phyloP scores from a whole-genome alignment of 2,113 vertebrate genomes.

The Glareola pratincola region DNA sequence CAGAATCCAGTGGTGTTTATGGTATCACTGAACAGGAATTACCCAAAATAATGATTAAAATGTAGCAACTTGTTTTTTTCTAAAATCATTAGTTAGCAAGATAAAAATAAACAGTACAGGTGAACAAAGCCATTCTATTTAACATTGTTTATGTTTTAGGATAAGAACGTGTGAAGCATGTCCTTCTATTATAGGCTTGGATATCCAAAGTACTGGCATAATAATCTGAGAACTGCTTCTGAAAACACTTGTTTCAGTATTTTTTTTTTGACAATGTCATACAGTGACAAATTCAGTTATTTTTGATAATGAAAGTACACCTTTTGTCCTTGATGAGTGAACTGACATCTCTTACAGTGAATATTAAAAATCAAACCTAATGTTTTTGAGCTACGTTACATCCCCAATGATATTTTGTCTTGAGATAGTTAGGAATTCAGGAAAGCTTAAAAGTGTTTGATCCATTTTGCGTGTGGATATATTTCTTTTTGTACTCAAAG shows the following conservation, averaged over 20 bases:
- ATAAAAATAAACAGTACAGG: background rate
- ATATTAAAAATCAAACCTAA: background rate
- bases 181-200: background rate
- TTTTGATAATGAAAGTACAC: background rate
- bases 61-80: background rate
- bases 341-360: background rate
- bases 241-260: background rate
- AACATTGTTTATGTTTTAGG: background rate
- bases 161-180: background rate
- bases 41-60: background rate
- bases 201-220: background rate
- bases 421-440: background rate
- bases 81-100: background rate
- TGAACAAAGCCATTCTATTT: background rate
- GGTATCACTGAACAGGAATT: background rate
- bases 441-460: background rate
- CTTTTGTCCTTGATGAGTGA: background rate
- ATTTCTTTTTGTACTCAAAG: background rate
- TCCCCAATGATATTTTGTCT: background rate
- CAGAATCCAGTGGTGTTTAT: background rate
- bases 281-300: background rate
- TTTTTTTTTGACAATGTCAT: background rate
- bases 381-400: background rate
- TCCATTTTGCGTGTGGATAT: background rate
- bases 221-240: background rate